Evolutionary conservation across 1,140 invertebrate species (phyloP), one percentile per base, ranked within the genome.

Genomic region (Drosophila sproati): DNA sequence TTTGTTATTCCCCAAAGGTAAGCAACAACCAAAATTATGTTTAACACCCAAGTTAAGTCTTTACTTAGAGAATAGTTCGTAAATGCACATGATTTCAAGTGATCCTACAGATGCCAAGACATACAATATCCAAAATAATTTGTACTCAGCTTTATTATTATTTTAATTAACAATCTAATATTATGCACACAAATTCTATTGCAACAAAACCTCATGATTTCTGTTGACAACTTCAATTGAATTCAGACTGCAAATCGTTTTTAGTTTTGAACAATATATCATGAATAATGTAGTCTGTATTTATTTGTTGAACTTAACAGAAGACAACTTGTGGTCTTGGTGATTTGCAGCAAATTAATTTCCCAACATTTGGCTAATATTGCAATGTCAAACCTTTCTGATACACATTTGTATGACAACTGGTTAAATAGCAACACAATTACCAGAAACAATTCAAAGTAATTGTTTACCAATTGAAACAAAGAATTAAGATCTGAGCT

Each of bases 1-100:
- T 41, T 85, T 71, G 51, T 79, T 77, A 48, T 71, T 64, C 63
- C 70, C 70, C 52, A 68, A 82, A 87, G 83, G 83, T 88, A 31
- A 74, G 72, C 37, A n/a, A 20, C 43, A 56, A 56, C 50, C 56
- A 29, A 39, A 54, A 54, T 73, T 43, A 70, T 35, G 45, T 50
- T 62, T 4, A 7, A 41, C 51, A 62, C 43, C 62, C 50, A 32
- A 63, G 6, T 8, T 35, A 3, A 50, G 39, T 56, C 39, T 7
- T 39, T 39, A 39, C 37, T 39, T 39, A 39, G 37, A n/a, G 2
- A 43, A 20, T 1, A 43, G 39, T 8, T 1, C 3, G 0, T 5
- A 4, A 43, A 43, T n/a, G 8, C 39, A 10, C 8, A 41, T 41
- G 3, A 41, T 41, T 4, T 43, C n/a, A 43, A n/a, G 39, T 43